Base-by-base conservation (phyloP, 1,140 invertebrate species). In the Araneus ventricosus region DNA sequence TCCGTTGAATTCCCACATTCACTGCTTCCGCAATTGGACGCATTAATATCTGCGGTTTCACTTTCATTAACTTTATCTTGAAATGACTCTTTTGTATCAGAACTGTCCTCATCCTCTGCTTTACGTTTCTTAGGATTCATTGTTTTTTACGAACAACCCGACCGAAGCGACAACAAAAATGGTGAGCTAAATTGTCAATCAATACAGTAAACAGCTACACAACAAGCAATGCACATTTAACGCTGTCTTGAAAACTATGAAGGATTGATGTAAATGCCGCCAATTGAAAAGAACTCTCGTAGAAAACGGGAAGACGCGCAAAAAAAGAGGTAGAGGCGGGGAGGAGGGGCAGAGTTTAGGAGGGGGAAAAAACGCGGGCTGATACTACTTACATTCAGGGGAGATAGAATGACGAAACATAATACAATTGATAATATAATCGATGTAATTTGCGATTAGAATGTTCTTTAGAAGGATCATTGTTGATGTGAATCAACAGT, bases 201-300 rank as follows among this genome's bases (percentile, higher is more conserved):
- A 93, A 93, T 88, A 88, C 85, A 39, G 91, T 93, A 88, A 93
- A 93, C 91, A 87, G 84, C 61, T 79, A 88, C 82, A 93, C 91
- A 93, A 92, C 91, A 87, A 87, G 67, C 84, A 88, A 93, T 91
- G 52, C 91, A 92, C 90, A 93, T 93, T 93, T 93, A 87, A 87
- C 84, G 61, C 91, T 61, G 84, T 86, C 91, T 93, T 93, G 52
- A 87, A 93, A 93, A 93, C 70, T 41, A 70, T 80, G 63, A 93
- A 87, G 85, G 70, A 87, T 93, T 93, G 91, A 93, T 88, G 85
- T 93, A 88, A 93, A 93, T 93, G 85, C 91, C 91, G 91, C 91
- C 91, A 93, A 93, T 93, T 87, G 84, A 57, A 87, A 86, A 93
- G 84, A 93, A 80, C 37, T 93, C 91, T 93, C 91, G 91, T 80